phyloP scores from a whole-genome alignment of 2,888 invertebrate species.

The Drosophila aldrichi region DNA sequence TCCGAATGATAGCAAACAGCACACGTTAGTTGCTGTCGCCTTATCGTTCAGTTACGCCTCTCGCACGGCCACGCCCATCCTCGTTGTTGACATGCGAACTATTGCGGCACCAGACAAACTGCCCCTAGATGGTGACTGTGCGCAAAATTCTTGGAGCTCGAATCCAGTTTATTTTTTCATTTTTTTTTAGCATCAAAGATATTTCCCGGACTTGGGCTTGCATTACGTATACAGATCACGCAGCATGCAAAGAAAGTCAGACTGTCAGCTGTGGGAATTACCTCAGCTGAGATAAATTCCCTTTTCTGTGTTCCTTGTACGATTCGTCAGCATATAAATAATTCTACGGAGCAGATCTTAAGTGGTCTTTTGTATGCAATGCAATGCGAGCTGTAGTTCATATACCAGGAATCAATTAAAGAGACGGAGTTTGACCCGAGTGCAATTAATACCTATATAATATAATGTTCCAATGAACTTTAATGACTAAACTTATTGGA shows the following conservation, averaged over 20 bases:
- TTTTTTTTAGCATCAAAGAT: neutral
- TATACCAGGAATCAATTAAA: neutral
- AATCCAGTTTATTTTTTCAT: constrained; percentile 26
- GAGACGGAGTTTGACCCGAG: too few species aligned
- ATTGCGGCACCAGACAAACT: neutral
- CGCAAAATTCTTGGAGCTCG: constrained; percentile 30
- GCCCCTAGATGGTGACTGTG: constrained; percentile 15
- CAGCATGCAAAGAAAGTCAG: constrained; percentile 33
- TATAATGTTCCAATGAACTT: neutral
- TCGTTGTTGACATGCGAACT: constrained; percentile 12
- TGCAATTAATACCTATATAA: neutral
- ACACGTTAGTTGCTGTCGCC: neutral
- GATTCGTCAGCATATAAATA: constrained; percentile 6
- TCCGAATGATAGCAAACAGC: neutral
- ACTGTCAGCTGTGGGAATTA: constrained; percentile 17
- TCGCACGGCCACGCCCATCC: neutral
- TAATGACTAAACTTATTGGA: neutral
- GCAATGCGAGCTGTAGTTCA: neutral
- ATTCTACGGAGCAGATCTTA: constrained; percentile 9
- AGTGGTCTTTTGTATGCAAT: neutral
- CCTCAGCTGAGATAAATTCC: constrained; percentile 7
- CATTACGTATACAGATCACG: constrained; percentile 46
- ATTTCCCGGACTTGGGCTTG: constrained; percentile 2
- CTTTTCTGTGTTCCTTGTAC: constrained; percentile 5
- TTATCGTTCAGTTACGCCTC: constrained; percentile 7